These are phyloP conservation scores for Nannoperca obscura DNA, from an alignment of 2,797 vertebrate genomes.

Conservation along the genomic window DNA sequence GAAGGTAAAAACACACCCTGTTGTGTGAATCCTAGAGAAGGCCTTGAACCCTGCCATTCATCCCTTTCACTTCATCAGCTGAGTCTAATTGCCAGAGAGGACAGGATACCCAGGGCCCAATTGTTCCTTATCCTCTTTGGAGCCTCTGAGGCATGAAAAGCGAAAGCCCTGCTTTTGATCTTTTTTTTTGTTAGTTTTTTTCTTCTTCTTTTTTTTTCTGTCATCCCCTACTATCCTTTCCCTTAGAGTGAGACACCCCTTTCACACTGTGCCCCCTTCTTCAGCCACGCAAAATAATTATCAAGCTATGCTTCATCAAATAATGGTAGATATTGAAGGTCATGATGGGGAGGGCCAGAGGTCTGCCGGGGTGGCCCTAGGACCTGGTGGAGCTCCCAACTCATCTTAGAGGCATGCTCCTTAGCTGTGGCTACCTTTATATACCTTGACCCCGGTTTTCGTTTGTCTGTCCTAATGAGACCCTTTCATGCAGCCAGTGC, in stretches of 20 bases:
- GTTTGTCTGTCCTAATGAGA: constrained; percentile 98
- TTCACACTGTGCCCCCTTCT: constrained; percentile 90
- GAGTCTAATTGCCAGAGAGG: constrained; percentile 99
- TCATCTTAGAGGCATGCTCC: constrained; percentile 94
- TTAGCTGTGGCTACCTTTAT: constrained; percentile 94
- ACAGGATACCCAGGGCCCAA: constrained; percentile 97
- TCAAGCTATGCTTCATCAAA: constrained; percentile 98
- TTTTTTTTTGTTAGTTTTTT: constrained; percentile 86
- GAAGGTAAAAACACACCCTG: constrained; percentile 91
- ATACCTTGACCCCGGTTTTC: constrained; percentile 98
- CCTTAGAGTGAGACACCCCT: constrained; percentile 95
- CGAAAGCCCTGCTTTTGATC: constrained; percentile 97
- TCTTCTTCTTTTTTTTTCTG: constrained; percentile 68
- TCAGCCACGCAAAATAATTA: constrained; percentile 99
- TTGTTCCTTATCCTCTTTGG: constrained; percentile 99
- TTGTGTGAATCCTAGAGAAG: constrained; percentile 97
- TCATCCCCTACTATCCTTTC: constrained; percentile 90
- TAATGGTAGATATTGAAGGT: constrained; percentile 96
- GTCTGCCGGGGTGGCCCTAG: constrained; percentile 89
- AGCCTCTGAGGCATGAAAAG: constrained; percentile 99
- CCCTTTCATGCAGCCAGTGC: constrained; percentile 82
- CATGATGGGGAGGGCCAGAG: constrained; percentile 93
- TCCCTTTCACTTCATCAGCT: constrained; percentile 99
- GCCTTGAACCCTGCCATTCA: constrained; percentile 99
- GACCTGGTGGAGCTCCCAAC: constrained; percentile 87